phyloP scores from a whole-genome alignment of 2,888 invertebrate species.

The Ditula angustiorana region DNA sequence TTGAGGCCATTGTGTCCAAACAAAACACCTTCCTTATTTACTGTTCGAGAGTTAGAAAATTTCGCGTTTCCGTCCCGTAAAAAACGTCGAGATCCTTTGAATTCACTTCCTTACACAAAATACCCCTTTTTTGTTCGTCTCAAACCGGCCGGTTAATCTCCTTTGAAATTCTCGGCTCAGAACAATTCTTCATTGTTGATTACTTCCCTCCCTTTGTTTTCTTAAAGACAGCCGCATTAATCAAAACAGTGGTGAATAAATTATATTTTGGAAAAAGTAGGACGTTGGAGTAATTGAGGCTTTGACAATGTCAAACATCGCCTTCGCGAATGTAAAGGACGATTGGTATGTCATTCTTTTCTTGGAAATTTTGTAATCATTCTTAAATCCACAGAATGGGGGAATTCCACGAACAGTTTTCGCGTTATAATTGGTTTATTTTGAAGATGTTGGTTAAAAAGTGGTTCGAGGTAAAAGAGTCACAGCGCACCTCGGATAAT shows the following conservation, averaged over 20 bases:
- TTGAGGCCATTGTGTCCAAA: slow-evolving; percentile 5
- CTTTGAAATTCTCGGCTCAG: slow-evolving; percentile 30
- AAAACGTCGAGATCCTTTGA: slow-evolving; percentile 31
- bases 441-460: too few relatives aligned
- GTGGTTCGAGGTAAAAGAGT: too few relatives aligned
- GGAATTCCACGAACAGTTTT: too few relatives aligned
- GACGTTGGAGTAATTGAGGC: background rate
- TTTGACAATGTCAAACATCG: background rate
- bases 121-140: slow-evolving; percentile 36
- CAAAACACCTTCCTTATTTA: slow-evolving; percentile 33
- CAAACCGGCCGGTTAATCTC: slow-evolving; percentile 36
- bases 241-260: slow-evolving; percentile 33
- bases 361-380: too few relatives aligned
- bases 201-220: slow-evolving; percentile 38
- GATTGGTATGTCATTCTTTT: too few relatives aligned
- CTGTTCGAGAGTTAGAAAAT: slow-evolving; percentile 36
- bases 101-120: slow-evolving; percentile 25
- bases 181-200: slow-evolving; percentile 39
- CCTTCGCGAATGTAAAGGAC: background rate
- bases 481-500: too few relatives aligned
- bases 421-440: too few relatives aligned
- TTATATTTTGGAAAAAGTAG: slow-evolving; percentile 16
- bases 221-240: slow-evolving; percentile 36
- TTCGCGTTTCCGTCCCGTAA: slow-evolving; percentile 29
- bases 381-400: too few relatives aligned